Base-by-base conservation (phyloP, 1,140 invertebrate species). In the Lethrus apterus region DNA sequence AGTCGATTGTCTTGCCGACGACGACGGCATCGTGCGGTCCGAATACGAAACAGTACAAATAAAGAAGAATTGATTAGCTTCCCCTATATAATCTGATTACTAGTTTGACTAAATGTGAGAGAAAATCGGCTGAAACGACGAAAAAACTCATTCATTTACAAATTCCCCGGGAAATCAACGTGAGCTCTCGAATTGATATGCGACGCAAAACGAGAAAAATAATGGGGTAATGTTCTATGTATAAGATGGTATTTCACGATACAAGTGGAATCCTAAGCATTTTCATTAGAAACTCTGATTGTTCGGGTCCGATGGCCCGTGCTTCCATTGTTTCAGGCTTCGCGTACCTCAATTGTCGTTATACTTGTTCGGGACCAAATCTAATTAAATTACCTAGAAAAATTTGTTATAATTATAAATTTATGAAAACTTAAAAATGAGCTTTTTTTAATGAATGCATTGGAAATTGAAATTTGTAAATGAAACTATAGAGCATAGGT, bases 1-100 rank as follows among this genome's bases (percentile, higher is more conserved):
- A 58, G 56, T 56, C 58, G 56, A 60, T 60, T 60, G 55, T 60
- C 55, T 52, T 54, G 58, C 58, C 58, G 58, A 60, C 56, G 55
- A 60, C 51, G 56, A 42, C 56, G 51, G 33, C 18, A 46, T 42
- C 21, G 52, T 48, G 47, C 46, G 53, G 40, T 24, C 54, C 38
- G 55, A 59, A 59, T 59, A 49, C 41, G 51, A 57, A 59, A 50
- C 52, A 52, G 44, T 44, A 38, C 43, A 45, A 50, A 58, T 48
- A 38, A 38, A 38, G 40, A 42, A 24, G 40, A 42, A 42, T 42
- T 42, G 40, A 42, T 42, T 42, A 29, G 23, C 40, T 42, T 21
- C 40, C 40, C 40, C 24, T 13, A 42, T 29, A 42, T 42, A 42
- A 42, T 42, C 40, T 26, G 29, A 42, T 42, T 42, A 42, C 40